phyloP scores from a whole-genome alignment of 2,888 invertebrate genomes.

The Hyppa rectilinea region DNA sequence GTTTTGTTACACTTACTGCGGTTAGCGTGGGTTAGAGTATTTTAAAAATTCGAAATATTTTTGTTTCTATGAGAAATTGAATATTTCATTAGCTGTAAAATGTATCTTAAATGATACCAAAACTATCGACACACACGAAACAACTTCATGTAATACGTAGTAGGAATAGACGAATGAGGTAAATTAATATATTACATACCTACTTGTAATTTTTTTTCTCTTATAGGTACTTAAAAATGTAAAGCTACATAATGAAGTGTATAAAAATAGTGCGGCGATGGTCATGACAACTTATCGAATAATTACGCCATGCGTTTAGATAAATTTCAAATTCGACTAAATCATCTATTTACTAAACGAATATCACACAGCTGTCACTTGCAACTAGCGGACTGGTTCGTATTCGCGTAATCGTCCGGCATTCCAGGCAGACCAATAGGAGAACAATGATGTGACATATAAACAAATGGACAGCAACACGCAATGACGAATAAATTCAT shows the following conservation, averaged over 20 bases:
- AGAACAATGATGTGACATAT: constrained; percentile 69
- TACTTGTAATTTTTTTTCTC: constrained; percentile 73
- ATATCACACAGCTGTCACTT: constrained; percentile 81
- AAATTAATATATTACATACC: constrained; percentile 76
- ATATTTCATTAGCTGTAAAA: constrained; percentile 67
- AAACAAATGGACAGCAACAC: constrained; percentile 66
- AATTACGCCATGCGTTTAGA: constrained; percentile 81
- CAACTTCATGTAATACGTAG: constrained; percentile 75
- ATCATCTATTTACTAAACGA: constrained; percentile 80
- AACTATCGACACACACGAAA: constrained; percentile 79
- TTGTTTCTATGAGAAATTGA: constrained; percentile 68
- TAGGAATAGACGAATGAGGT: constrained; percentile 86
- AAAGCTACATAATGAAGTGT: constrained; percentile 79
- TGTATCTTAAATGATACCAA: constrained; percentile 80
- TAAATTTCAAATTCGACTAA: constrained; percentile 81
- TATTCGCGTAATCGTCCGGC: constrained; percentile 60
- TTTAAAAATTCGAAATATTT: constrained; percentile 64
- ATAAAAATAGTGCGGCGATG: constrained; percentile 81
- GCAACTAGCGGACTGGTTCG: constrained; percentile 65
- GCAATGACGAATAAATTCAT: constrained; percentile 46
- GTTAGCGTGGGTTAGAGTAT: constrained; percentile 68
- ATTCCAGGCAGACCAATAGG: constrained; percentile 79
- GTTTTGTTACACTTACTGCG: constrained; percentile 66
- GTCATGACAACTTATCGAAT: constrained; percentile 74
- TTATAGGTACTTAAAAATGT: constrained; percentile 73